phyloP scores from a whole-genome alignment of 2,113 vertebrate species.

The Mobula hypostoma region DNA sequence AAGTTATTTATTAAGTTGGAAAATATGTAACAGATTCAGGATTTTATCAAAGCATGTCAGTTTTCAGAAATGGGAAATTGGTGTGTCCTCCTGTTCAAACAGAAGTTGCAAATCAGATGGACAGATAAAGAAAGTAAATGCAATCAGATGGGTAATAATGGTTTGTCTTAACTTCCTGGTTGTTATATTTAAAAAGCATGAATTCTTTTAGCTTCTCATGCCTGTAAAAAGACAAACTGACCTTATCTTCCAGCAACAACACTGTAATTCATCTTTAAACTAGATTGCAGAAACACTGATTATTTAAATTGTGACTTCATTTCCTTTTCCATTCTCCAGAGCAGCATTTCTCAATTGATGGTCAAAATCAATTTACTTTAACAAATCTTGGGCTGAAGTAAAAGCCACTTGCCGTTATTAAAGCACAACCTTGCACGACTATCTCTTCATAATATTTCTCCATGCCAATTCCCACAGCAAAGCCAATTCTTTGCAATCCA shows the following conservation, averaged over 20 bases:
- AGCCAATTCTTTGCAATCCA: neutral
- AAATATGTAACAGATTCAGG: neutral
- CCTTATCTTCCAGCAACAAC: neutral
- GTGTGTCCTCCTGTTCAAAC: neutral
- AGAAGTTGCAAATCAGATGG: neutral
- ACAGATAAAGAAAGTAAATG: neutral
- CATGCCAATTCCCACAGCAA: neutral
- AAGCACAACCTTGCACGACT: neutral
- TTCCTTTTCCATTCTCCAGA: neutral
- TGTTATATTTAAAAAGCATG: neutral
- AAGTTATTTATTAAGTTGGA: constrained; percentile 28
- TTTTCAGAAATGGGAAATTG: constrained; percentile 2
- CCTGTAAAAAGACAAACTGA: neutral
- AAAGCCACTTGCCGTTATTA: neutral
- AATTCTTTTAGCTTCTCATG: neutral
- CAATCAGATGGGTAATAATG: neutral
- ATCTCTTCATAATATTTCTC: too few species aligned
- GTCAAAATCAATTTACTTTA: neutral
- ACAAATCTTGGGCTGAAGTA: neutral
- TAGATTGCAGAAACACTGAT: neutral
- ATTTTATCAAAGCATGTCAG: neutral
- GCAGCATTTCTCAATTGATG: neutral
- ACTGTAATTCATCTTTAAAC: neutral
- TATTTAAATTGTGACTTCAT: neutral
- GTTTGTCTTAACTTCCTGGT: neutral